Percentiles rank a stretch among this genome's conserved stretches.
Conservation (phyloP, 1,140 invertebrate species). For the Pomacea maculata region DNA sequence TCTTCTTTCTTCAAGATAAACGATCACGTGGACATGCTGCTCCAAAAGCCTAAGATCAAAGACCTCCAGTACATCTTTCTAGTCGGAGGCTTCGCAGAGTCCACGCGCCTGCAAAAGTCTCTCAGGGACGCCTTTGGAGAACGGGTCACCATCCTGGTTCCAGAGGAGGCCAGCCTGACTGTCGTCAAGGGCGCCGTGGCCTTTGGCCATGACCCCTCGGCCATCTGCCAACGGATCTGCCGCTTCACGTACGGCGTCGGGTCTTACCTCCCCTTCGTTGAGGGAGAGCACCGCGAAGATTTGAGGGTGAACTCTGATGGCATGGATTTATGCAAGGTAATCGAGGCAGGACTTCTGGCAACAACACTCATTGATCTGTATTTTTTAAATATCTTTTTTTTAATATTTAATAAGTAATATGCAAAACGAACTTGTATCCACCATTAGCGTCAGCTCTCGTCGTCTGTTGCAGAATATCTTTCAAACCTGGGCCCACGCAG, state of each 20-base stretch:
- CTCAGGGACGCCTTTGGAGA: slow-evolving; percentile 67
- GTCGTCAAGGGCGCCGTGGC: slow-evolving; percentile 69
- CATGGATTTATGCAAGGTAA: slow-evolving; percentile 67
- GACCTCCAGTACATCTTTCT: slow-evolving; percentile 70
- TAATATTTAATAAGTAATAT: too few relatives aligned
- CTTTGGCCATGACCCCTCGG: slow-evolving; percentile 71
- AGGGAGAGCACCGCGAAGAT: slow-evolving; percentile 69
- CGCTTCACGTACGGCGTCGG: slow-evolving; percentile 73
- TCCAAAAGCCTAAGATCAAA: slow-evolving; percentile 54
- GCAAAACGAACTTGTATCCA: too few relatives aligned
- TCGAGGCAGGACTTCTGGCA: neutral
- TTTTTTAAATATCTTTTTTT: too few relatives aligned
- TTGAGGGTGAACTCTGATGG: slow-evolving; percentile 68
- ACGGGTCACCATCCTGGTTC: slow-evolving; percentile 69
- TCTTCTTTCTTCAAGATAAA: slow-evolving; percentile 43
- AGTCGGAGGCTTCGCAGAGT: slow-evolving; percentile 73
- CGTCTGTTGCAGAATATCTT: slow-evolving; percentile 66
- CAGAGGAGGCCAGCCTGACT: slow-evolving; percentile 64
- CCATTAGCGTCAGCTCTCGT: neutral
- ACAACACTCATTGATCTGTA: too few relatives aligned
- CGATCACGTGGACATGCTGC: slow-evolving; percentile 50
- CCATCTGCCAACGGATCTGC: slow-evolving; percentile 69
- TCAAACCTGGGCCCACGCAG: slow-evolving; percentile 70
- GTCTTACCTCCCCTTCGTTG: slow-evolving; percentile 66
- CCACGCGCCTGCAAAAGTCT: slow-evolving; percentile 68